A percentile compares a stretch with the other conserved stretches of the same genome.
These are phyloP conservation scores for Ptilodon capucinus DNA, from an alignment of 2,888 invertebrate species.

Conservation along the genomic window DNA sequence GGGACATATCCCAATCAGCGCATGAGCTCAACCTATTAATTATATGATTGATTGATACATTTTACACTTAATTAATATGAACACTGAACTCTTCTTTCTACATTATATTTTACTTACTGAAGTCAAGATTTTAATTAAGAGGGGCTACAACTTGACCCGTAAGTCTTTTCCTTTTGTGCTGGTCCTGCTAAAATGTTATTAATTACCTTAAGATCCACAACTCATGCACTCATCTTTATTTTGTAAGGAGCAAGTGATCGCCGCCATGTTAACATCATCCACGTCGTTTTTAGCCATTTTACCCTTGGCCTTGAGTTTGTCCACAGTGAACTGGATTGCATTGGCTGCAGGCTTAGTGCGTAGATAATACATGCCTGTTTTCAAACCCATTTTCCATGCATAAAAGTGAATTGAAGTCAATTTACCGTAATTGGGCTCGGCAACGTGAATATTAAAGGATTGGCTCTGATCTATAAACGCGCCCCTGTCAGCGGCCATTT, in stretches of 20 bases:
- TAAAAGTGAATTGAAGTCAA: conserved; percentile 99
- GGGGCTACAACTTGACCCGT: too few species aligned
- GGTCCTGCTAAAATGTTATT: too few species aligned
- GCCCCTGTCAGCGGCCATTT: conserved; percentile 99
- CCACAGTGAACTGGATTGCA: conserved; percentile 98
- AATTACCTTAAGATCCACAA: conserved; percentile 87
- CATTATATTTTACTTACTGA: too few species aligned
- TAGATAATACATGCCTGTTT: conserved; percentile 99
- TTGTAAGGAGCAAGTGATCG: conserved; percentile 92
- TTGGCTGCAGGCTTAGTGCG: conserved; percentile 97
- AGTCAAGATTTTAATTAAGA: too few species aligned
- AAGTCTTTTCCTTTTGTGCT: too few species aligned
- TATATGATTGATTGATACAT: too few species aligned
- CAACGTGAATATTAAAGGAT: conserved; percentile 98
- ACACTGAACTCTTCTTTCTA: too few species aligned
- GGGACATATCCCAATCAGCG: too few species aligned
- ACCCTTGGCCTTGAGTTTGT: conserved; percentile 84
- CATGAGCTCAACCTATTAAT: too few species aligned
- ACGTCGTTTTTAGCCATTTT: conserved; percentile 46
- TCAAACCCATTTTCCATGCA: conserved; percentile 97
- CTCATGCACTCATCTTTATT: conserved; percentile 95
- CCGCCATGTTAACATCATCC: conserved; percentile 84
- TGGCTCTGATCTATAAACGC: conserved; percentile 99
- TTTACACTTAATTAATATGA: too few species aligned
- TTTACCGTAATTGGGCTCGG: conserved; percentile 95